Evolutionary conservation across 2,888 invertebrate genomes (phyloP).

Genomic region (Plutella xylostella): DNA sequence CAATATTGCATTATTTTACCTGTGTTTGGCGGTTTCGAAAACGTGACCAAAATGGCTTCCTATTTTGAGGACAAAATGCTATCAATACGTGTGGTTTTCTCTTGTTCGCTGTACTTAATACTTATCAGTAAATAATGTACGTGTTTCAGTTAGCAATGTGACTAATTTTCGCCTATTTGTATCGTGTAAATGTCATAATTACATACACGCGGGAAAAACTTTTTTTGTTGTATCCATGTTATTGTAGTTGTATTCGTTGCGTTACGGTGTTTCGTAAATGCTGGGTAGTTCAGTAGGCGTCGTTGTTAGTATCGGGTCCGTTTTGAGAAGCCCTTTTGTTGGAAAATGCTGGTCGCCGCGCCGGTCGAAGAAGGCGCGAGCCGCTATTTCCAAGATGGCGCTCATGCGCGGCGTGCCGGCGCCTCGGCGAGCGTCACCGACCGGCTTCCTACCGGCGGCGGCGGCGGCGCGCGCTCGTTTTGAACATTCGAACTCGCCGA

Average conservation of each 20-base stretch:
- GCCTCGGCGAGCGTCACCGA: conserved; percentile 47
- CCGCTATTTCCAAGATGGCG: conserved; percentile 53
- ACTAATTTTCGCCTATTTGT: no score
- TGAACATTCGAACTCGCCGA: conserved; percentile 11
- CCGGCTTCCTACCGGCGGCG: no score
- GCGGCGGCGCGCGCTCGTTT: conserved; percentile 43
- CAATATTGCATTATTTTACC: conserved; percentile 22
- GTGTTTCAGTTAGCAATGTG: no score
- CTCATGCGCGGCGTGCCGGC: conserved; percentile 51
- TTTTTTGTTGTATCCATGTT: conserved; percentile 15
- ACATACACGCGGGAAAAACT: conserved; percentile 55
- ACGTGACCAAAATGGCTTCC: conserved; percentile 73
- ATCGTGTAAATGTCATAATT: no score
- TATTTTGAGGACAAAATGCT: conserved; percentile 32
- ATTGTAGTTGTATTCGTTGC: background rate
- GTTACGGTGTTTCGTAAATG: background rate
- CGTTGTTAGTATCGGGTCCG: background rate
- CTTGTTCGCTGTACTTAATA: no score
- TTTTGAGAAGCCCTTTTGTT: background rate
- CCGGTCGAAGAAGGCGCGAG: conserved; percentile 40
- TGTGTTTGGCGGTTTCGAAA: conserved; percentile 57
- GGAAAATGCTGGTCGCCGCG: conserved; percentile 31
- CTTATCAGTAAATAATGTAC: no score
- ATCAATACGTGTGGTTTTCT: conserved; percentile 27
- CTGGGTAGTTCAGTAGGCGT: background rate